A percentile compares a stretch with the other conserved stretches of the same genome.
phyloP scores from a whole-genome alignment of 2,888 invertebrate genomes.

The Antitype chi region DNA sequence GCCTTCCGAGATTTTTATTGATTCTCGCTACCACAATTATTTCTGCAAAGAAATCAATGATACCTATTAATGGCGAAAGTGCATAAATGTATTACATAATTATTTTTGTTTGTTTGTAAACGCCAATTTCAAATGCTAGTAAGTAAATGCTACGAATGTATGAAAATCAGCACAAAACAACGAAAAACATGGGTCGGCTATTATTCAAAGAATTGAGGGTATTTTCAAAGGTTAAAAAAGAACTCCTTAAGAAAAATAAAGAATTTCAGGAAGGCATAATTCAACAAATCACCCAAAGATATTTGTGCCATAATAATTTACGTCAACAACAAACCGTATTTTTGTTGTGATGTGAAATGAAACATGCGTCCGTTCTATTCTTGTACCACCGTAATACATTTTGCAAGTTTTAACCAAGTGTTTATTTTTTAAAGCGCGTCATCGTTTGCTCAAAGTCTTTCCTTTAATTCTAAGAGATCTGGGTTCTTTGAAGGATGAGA shows the following conservation, averaged over 20 bases:
- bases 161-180: not conserved
- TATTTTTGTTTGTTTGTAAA: too few relatives aligned
- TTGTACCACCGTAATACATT: conserved; percentile 47
- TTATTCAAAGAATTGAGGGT: not conserved
- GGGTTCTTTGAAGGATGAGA: conserved; percentile 15
- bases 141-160: not conserved
- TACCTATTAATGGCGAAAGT: too few relatives aligned
- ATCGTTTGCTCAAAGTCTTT: conserved; percentile 36
- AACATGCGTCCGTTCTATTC: conserved; percentile 57
- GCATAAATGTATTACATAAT: too few relatives aligned
- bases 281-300: conserved; percentile 29
- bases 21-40: too few relatives aligned
- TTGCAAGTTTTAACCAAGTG: conserved; percentile 53
- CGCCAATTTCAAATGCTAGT: too few relatives aligned
- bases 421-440: conserved; percentile 53
- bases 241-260: not conserved
- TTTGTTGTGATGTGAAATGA: conserved; percentile 51
- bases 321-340: conserved; percentile 61
- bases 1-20: too few relatives aligned
- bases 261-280: conserved; percentile 13
- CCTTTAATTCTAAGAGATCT: conserved; percentile 47
- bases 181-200: not conserved
- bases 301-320: conserved; percentile 45
- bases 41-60: too few relatives aligned
- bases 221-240: not conserved